Evolutionary conservation across 2,113 vertebrate species (phyloP).

Genomic region (Sapayoa aenigma): DNA sequence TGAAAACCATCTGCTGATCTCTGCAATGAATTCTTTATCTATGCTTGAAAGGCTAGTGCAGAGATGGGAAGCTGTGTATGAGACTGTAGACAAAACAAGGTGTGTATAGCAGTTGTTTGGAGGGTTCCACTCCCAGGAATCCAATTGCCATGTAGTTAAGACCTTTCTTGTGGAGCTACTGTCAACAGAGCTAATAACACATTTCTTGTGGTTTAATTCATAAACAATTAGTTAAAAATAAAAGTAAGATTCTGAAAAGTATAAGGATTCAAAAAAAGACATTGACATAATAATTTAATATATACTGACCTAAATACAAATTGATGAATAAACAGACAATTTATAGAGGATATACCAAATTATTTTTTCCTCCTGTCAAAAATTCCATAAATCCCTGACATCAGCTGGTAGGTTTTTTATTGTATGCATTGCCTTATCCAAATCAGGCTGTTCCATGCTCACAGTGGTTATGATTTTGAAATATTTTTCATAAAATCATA

Average conservation of each 20-base stretch:
- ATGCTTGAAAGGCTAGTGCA: background rate
- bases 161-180: background rate
- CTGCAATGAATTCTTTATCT: background rate
- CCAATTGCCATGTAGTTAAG: background rate
- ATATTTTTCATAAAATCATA: background rate
- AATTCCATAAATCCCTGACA: background rate
- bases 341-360: background rate
- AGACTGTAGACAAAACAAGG: background rate
- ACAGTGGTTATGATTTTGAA: background rate
- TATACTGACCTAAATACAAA: background rate
- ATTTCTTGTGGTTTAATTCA: background rate
- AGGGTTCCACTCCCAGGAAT: background rate
- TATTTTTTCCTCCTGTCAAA: background rate
- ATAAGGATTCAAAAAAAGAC: background rate
- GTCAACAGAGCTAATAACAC: background rate
- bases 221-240: background rate
- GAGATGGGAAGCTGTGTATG: background rate
- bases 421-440: background rate
- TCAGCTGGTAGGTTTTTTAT: background rate
- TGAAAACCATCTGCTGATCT: slow-evolving; percentile 30
- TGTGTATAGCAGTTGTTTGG: background rate
- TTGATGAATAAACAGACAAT: background rate
- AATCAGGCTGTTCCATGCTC: background rate
- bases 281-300: background rate
- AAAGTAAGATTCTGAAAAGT: background rate